Percentiles rank a stretch among this genome's conserved stretches.
phyloP scores from a whole-genome alignment of 2,113 vertebrate genomes.

The Geococcyx californianus region DNA sequence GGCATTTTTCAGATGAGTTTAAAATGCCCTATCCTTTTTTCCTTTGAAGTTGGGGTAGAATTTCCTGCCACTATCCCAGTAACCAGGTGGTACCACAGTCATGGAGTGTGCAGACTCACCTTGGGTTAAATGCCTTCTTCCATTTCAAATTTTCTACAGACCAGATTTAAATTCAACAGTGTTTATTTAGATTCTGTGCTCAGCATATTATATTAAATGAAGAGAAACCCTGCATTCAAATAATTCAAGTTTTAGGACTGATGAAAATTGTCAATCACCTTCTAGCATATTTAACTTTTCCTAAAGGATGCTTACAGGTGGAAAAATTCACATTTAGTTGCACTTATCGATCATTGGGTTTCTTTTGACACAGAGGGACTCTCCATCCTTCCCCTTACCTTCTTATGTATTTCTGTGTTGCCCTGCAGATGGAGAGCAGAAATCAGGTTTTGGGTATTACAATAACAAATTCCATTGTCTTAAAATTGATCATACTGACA shows the following conservation, averaged over 20 bases:
- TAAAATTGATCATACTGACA: not conserved
- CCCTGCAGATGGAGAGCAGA: not conserved
- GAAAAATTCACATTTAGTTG: slow-evolving; percentile 6
- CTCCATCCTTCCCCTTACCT: not conserved
- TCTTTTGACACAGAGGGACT: not conserved
- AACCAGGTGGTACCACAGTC: not conserved
- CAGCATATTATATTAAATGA: slow-evolving; percentile 46
- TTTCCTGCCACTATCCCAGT: not conserved
- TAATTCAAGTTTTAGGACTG: slow-evolving; percentile 39
- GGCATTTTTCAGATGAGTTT: not conserved
- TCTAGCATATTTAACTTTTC: slow-evolving; percentile 19
- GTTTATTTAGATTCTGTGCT: slow-evolving; percentile 55
- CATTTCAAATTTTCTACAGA: not conserved
- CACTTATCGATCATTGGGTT: not conserved
- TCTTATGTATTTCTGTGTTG: not conserved
- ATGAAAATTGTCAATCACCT: slow-evolving; percentile 57
- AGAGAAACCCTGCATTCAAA: slow-evolving; percentile 18
- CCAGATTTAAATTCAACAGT: slow-evolving; percentile 3
- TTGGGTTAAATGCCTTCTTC: not conserved
- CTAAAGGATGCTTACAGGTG: slow-evolving; percentile 37
- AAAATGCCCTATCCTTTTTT: not conserved
- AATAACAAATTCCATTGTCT: not conserved
- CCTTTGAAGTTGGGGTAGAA: not conserved
- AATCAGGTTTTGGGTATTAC: not conserved
- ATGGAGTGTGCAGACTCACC: not conserved